Conservation (phyloP, 2,888 invertebrate genomes). For the Pedicia rivosa region DNA sequence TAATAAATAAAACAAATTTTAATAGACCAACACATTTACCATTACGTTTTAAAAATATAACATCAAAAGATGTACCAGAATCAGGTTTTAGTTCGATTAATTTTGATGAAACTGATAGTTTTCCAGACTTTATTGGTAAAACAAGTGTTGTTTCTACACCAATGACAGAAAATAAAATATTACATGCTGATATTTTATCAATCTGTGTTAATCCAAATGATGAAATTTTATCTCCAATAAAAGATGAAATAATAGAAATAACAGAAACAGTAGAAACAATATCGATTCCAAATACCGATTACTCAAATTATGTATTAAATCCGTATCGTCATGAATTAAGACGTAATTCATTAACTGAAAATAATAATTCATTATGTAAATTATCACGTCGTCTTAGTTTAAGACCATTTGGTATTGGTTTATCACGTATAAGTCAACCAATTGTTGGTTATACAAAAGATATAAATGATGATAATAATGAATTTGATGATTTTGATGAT, state of each 20-base stretch:
- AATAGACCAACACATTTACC: constrained; percentile 39
- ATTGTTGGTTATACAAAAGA: constrained; percentile 3
- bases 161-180: constrained; percentile 56
- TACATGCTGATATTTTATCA: constrained; percentile 56
- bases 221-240: constrained; percentile 12
- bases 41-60: constrained; percentile 35
- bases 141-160: constrained; percentile 67
- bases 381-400: constrained; percentile 39
- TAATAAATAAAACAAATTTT: constrained; percentile 14
- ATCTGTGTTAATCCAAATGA: constrained; percentile 51
- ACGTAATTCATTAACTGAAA: constrained; percentile 18
- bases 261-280: constrained; percentile 11
- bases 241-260: constrained; percentile 14
- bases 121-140: constrained; percentile 45
- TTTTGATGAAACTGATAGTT: constrained; percentile 36
- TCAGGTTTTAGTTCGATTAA: constrained; percentile 32
- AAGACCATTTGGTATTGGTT: constrained; percentile 35
- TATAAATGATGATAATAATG: constrained; percentile 7
- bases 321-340: constrained; percentile 21
- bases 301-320: constrained; percentile 24
- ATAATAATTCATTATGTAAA: constrained; percentile 38
- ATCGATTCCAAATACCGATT: constrained; percentile 7
- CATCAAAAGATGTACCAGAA: constrained; percentile 27
- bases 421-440: constrained; percentile 27
- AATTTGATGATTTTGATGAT: constrained; percentile 22